Evolutionary conservation across 2,888 invertebrate species (phyloP).

Genomic region (Nemoura dubitans): DNA sequence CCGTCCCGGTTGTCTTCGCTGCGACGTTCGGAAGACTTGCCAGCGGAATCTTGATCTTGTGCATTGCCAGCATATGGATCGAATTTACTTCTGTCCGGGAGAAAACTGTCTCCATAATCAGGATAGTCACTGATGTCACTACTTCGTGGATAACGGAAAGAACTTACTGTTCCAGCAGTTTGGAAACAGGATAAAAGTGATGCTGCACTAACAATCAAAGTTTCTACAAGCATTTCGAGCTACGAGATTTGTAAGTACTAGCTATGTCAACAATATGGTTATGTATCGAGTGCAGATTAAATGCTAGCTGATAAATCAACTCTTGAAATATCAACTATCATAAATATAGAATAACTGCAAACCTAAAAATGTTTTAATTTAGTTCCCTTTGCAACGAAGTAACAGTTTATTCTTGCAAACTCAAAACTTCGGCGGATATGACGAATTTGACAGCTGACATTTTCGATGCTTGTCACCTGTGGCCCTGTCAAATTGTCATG

Average conservation of each 20-base stretch:
- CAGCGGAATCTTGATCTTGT: not conserved
- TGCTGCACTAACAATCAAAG: not conserved
- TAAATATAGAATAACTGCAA: not conserved
- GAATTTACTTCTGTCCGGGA: not conserved
- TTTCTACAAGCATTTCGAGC: not conserved
- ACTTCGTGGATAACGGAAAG: not conserved
- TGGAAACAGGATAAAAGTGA: not conserved
- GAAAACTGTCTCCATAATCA: not conserved
- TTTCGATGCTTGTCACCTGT: too few species aligned
- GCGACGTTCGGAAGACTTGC: not conserved
- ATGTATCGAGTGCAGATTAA: not conserved
- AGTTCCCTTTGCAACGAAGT: too few species aligned
- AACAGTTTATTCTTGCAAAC: too few species aligned
- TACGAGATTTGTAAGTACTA: not conserved
- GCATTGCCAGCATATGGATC: not conserved
- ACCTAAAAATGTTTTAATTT: too few species aligned
- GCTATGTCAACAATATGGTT: not conserved
- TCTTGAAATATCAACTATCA: not conserved
- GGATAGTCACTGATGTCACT: slow-evolving; percentile 23
- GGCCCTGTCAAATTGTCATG: too few species aligned
- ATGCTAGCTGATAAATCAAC: not conserved
- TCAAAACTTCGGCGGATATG: too few species aligned
- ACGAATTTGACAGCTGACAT: too few species aligned
- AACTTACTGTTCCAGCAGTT: not conserved
- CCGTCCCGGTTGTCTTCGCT: not conserved